Conservation (phyloP, 2,888 invertebrate species). For the Tenthredo mesomela region DNA sequence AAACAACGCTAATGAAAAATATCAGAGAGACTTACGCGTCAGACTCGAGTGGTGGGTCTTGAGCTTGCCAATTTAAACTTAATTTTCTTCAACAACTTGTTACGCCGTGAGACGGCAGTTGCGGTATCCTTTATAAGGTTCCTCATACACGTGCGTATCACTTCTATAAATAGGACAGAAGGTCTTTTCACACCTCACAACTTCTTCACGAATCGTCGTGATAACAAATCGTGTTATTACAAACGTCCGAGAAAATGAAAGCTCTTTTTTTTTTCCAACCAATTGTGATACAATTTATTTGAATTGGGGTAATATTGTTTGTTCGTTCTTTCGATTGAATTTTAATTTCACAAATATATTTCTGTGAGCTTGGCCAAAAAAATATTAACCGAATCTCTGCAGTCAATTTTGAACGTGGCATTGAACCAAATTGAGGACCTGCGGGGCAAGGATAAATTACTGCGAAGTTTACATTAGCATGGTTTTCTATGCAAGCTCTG, state of each 20-base stretch:
- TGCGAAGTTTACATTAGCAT: background rate
- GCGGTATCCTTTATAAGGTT: background rate
- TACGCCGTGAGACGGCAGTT: background rate
- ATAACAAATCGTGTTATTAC: background rate
- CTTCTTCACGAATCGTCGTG: background rate
- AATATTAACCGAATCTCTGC: no score
- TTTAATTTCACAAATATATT: no score
- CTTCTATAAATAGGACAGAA: background rate
- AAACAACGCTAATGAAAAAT: conserved; percentile 28
- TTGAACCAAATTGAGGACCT: background rate
- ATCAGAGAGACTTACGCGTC: background rate
- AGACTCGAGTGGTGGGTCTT: background rate
- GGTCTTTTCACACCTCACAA: background rate
- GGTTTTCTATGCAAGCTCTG: background rate
- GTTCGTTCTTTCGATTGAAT: no score
- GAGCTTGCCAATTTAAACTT: conserved; percentile 24
- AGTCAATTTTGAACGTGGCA: no score
- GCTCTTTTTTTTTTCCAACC: background rate
- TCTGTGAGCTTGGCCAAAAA: no score
- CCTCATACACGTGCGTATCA: background rate
- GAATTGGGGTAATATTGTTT: no score
- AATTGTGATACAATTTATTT: background rate
- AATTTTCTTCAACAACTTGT: conserved; percentile 38
- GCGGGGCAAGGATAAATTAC: background rate
- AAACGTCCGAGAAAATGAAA: background rate